Evolutionary conservation across 2,113 vertebrate species (phyloP).

Genomic region (Ophthalmolycus amberensis): DNA sequence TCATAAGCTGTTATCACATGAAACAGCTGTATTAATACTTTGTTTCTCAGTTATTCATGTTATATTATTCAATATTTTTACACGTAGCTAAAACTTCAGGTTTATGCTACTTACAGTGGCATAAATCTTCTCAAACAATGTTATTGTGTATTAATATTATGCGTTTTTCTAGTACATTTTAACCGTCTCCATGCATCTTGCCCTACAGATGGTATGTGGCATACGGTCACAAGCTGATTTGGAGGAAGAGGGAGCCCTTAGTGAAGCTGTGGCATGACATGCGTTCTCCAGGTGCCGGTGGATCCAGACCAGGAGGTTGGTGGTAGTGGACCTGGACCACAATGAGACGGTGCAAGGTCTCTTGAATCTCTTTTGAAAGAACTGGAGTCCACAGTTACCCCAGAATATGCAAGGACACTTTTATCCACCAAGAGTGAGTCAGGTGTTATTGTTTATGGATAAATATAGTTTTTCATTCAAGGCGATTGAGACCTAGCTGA

Average conservation of each 20-base stretch:
- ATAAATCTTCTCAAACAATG: background rate
- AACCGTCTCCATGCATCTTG: background rate
- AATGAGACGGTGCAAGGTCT: constrained; percentile 7
- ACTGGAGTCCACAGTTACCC: background rate
- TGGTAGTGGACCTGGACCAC: constrained; percentile 47
- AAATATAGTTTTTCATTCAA: constrained; percentile 35
- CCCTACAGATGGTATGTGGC: constrained; percentile 90
- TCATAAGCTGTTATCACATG: background rate
- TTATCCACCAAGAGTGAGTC: background rate
- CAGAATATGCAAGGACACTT: constrained; percentile 43
- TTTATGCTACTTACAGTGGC: background rate
- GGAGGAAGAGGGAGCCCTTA: constrained; percentile 94
- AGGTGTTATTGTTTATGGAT: constrained; percentile 19
- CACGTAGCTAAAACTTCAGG: background rate
- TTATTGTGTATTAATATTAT: background rate
- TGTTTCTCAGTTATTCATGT: background rate
- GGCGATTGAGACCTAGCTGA: background rate
- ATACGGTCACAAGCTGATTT: constrained; percentile 93
- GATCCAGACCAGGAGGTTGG: constrained; percentile 82
- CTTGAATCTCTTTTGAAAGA: background rate
- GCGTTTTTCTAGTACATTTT: background rate
- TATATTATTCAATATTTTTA: background rate
- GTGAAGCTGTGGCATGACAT: constrained; percentile 95
- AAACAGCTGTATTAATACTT: background rate
- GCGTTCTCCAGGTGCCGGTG: constrained; percentile 45